phyloP scores from a whole-genome alignment of 2,113 vertebrate genomes.

The Dunckerocampus dactyliophorus region DNA sequence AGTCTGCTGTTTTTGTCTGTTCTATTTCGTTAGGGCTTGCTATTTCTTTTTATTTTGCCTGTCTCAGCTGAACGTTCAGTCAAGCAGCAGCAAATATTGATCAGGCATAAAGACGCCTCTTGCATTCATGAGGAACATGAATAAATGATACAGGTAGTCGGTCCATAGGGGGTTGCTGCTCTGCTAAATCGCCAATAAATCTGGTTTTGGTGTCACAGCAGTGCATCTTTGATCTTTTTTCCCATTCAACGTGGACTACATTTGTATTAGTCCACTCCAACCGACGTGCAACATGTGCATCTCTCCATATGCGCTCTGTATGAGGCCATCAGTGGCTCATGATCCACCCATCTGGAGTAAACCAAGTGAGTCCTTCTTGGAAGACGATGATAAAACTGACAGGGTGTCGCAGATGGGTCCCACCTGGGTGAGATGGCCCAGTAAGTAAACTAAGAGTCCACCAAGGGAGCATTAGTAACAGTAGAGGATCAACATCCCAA shows the following conservation, averaged over 20 bases:
- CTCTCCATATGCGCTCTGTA: not conserved
- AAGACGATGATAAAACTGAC: not conserved
- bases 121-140: conserved; percentile 6
- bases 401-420: not conserved
- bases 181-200: not conserved
- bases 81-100: conserved; percentile 10
- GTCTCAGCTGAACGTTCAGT: not conserved
- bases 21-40: not conserved
- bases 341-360: not conserved
- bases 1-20: conserved; percentile 2
- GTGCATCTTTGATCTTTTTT: not conserved
- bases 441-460: not conserved
- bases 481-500: not conserved
- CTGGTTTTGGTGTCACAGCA: not conserved
- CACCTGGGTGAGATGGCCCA: not conserved
- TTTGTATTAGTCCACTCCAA: not conserved
- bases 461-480: not conserved
- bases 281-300: not conserved
- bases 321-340: not conserved
- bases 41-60: not conserved
- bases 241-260: not conserved
- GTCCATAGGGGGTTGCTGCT: not conserved
- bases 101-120: not conserved
- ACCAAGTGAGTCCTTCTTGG: not conserved
- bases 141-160: not conserved